A percentile compares a stretch with the other conserved stretches of the same genome.
These are phyloP conservation scores for Agriopis aurantiaria DNA, from an alignment of 2,888 invertebrate species.

Conservation along the genomic window DNA sequence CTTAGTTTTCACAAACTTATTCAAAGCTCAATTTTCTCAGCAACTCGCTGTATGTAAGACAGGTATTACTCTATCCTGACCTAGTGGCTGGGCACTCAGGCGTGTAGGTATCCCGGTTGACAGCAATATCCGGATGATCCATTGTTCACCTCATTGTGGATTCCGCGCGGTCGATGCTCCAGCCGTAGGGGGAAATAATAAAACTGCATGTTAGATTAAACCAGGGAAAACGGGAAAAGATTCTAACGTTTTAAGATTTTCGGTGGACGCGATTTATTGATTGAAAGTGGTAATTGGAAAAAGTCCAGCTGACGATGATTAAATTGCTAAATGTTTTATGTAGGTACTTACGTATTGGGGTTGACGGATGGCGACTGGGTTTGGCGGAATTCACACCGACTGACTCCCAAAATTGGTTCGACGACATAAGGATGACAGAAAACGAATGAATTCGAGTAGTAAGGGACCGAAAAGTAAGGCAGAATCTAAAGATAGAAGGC, in stretches of 20 bases:
- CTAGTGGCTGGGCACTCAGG: slow-evolving; percentile 37
- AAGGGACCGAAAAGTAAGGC: no score
- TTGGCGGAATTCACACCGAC: no score
- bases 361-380: no score
- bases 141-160: slow-evolving; percentile 83
- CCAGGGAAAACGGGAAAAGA: slow-evolving; percentile 41
- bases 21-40: not conserved
- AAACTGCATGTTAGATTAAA: slow-evolving; percentile 60
- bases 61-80: slow-evolving; percentile 15
- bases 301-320: not conserved
- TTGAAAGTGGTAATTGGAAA: not conserved
- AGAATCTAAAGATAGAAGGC: no score
- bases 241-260: slow-evolving; percentile 4
- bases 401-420: no score
- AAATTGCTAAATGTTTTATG: not conserved
- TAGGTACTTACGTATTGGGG: no score
- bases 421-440: no score
- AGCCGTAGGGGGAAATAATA: slow-evolving; percentile 59
- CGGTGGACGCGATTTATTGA: not conserved
- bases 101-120: slow-evolving; percentile 71
- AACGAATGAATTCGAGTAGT: no score
- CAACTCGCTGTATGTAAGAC: not conserved
- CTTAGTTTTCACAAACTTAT: not conserved
- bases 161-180: slow-evolving; percentile 68
- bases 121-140: slow-evolving; percentile 84